Base-by-base conservation (phyloP, 2,797 vertebrate genomes). In the Glyptemys insculpta region DNA sequence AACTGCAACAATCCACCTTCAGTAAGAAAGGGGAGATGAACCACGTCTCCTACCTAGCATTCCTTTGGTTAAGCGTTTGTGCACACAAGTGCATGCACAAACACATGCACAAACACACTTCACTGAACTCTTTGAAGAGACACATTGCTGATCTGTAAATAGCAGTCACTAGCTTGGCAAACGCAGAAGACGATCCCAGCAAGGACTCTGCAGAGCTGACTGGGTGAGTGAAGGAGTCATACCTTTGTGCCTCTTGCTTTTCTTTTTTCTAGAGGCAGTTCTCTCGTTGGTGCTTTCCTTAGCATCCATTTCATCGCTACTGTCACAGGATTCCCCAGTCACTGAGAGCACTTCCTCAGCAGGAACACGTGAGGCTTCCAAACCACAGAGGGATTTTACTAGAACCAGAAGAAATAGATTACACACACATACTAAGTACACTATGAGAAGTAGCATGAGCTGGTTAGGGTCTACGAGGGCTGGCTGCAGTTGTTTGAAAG, bases 311-410 rank as follows among this genome's bases (percentile, higher is more conserved):
- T 99, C 99, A 92, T 99, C 99, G 1, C 98, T 99, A 97, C 99
- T 99, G 72, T 98, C 98, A 93, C 98, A 98, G 41, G 97, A 96
- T 5, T 98, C 98, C 59, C 98, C 98, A 0, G 98, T 98, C 59
- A 98, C 98, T 0, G 99, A 99, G 53, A 99, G 98, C 89, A 99
- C 99, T 94, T 99, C 99, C 88, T 99, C 99, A 34, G 99, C 98
- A 68, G 99, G 99, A 90, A 99, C 99, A 72, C 98, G 99, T 37
- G 99, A 99, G 84, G 99, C 99, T 97, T 99, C 99, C 96, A 99
- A 98, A 79, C 99, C 99, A 95, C 99, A 99, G 10, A 99, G 98
- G 93, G 99, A 98, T 98, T 99, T 99, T 29, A 99, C 99, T 99
- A 95, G 82, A 98, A 98, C 0, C 74, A 92, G 44, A 94, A 96